A percentile compares a stretch with the other conserved stretches of the same genome.
Conservation (phyloP, 2,797 vertebrate genomes). For the Fistularia commersonii region DNA sequence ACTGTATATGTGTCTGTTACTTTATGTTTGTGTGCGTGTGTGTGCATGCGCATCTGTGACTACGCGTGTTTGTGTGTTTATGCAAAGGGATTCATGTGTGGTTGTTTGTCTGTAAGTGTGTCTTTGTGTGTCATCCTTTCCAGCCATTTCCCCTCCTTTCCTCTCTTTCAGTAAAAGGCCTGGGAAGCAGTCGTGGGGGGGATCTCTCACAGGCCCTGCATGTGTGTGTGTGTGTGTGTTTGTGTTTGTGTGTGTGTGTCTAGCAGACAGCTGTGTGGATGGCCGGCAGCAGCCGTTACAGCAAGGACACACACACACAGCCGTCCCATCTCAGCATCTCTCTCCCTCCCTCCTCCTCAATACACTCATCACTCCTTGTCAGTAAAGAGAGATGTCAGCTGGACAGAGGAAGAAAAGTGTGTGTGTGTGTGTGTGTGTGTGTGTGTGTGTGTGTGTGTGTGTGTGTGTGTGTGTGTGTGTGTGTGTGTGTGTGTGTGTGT, state of each 20-base stretch:
- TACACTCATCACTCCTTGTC: conserved; percentile 33
- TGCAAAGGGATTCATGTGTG: conserved; percentile 11
- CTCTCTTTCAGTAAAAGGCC: conserved; percentile 48
- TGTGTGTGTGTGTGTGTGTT: conserved; percentile 29
- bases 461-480: conserved; percentile 13
- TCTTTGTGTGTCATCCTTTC: conserved; percentile 62
- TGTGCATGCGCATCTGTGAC: conserved; percentile 21
- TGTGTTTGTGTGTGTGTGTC: conserved; percentile 37
- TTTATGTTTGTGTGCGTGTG: conserved; percentile 16
- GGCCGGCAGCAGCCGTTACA: conserved; percentile 72
- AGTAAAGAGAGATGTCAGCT: conserved; percentile 39
- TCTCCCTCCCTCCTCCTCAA: conserved; percentile 24
- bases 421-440: conserved; percentile 14
- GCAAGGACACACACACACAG: conserved; percentile 44
- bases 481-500: conserved; percentile 6
- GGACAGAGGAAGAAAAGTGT: conserved; percentile 10
- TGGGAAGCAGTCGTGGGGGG: conserved; percentile 74
- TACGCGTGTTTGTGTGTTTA: conserved; percentile 1
- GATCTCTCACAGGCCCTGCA: conserved; percentile 64
- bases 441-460: conserved; percentile 5
- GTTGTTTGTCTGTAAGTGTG: conserved; percentile 23
- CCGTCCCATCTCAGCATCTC: conserved; percentile 38
- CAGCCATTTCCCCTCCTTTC: conserved; percentile 54
- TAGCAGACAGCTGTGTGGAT: conserved; percentile 74
- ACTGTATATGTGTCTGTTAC: not conserved